These are phyloP conservation scores for Tenualosa ilisha DNA, from an alignment of 2,797 vertebrate genomes.

Conservation along the genomic window DNA sequence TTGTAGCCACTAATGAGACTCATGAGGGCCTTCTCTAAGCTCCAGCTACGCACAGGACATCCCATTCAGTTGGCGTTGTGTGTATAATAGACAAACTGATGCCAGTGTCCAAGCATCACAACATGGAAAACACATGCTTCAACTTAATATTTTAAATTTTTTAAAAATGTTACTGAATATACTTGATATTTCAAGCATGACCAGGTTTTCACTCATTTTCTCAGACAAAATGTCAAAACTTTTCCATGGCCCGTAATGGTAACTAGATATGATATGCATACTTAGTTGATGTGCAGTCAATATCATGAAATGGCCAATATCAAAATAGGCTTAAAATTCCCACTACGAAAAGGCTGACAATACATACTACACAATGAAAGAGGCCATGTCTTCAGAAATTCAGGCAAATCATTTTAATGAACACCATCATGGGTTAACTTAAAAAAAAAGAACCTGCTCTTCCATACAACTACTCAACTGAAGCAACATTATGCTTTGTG, in stretches of 20 bases:
- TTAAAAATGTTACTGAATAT: too few relatives aligned
- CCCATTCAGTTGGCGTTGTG: too few relatives aligned
- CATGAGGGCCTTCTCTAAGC: not conserved
- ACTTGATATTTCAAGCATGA: too few relatives aligned
- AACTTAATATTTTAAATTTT: too few relatives aligned
- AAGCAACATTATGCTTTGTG: not conserved
- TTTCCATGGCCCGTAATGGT: too few relatives aligned
- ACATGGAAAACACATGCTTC: too few relatives aligned
- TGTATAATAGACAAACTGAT: too few relatives aligned
- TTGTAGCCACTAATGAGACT: not conserved
- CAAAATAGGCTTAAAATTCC: not conserved
- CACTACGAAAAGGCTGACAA: not conserved
- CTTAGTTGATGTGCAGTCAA: not conserved
- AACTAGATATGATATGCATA: not conserved
- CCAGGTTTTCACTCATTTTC: too few relatives aligned
- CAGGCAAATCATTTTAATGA: conserved; percentile 3
- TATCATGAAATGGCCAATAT: not conserved
- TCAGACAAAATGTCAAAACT: too few relatives aligned
- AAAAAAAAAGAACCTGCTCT: not conserved
- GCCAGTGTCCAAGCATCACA: too few relatives aligned
- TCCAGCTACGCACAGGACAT: not conserved
- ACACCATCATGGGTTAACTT: not conserved
- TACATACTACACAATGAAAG: not conserved
- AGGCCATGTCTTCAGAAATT: not conserved
- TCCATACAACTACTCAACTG: not conserved